These are phyloP conservation scores for Alethe diademata DNA, from an alignment of 2,113 vertebrate genomes.

Conservation along the genomic window DNA sequence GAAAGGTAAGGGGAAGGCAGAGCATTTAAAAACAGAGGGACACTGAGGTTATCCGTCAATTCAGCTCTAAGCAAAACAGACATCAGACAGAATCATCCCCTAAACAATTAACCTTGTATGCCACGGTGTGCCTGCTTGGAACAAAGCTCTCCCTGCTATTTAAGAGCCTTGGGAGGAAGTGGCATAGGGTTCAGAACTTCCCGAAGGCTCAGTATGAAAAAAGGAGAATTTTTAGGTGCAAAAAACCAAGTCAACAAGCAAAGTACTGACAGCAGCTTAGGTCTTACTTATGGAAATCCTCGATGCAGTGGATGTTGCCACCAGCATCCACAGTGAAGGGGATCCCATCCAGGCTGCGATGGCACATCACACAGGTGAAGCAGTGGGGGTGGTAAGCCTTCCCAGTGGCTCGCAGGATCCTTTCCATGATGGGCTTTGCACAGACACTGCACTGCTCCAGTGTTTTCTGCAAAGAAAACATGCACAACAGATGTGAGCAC, in stretches of 20 bases:
- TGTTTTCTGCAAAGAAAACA: slow-evolving; percentile 83
- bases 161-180: background rate
- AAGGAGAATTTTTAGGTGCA: background rate
- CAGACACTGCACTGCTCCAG: slow-evolving; percentile 95
- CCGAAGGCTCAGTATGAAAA: background rate
- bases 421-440: slow-evolving; percentile 95
- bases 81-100: background rate
- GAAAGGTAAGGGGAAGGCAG: background rate
- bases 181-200: background rate
- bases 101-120: background rate
- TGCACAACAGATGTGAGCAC: background rate
- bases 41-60: background rate
- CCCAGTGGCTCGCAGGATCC: slow-evolving; percentile 94
- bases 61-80: background rate
- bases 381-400: slow-evolving; percentile 98
- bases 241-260: background rate
- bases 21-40: background rate
- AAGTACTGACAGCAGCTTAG: background rate
- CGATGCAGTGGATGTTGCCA: slow-evolving; percentile 98
- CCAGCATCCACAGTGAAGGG: slow-evolving; percentile 95
- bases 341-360: slow-evolving; percentile 94
- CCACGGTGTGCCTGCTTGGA: background rate
- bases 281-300: slow-evolving; percentile 96
- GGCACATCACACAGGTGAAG: slow-evolving; percentile 97
- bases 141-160: background rate